phyloP scores from a whole-genome alignment of 1,140 invertebrate species.

The Physella acuta region DNA sequence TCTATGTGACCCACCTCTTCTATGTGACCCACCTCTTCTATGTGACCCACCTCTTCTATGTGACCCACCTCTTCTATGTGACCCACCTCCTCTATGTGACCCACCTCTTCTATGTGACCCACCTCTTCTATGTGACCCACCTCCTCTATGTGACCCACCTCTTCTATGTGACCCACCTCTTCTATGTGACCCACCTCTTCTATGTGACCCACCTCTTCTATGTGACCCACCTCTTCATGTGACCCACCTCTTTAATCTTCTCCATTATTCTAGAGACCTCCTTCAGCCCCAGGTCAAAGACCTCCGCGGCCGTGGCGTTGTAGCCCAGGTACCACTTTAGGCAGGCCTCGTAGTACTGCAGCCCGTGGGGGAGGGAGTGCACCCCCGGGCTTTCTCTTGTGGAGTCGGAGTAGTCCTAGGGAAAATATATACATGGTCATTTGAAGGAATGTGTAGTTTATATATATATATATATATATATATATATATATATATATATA shows the following conservation, averaged over 20 bases:
- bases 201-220: not conserved
- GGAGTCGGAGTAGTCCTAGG: constrained; percentile 43
- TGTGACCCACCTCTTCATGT: not conserved
- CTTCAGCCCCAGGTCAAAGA: constrained; percentile 55
- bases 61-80: no score
- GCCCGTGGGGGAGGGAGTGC: constrained; percentile 49
- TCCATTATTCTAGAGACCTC: constrained; percentile 56
- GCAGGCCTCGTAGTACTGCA: constrained; percentile 53
- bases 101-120: no score
- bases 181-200: not conserved
- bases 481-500: not conserved
- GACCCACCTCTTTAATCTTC: constrained; percentile 51
- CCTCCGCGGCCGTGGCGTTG: constrained; percentile 45
- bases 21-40: not conserved
- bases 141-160: no score
- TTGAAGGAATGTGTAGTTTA: no score
- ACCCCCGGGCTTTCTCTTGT: constrained; percentile 47
- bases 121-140: no score
- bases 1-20: not conserved
- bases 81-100: no score
- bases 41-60: not conserved
- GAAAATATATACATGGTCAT: no score
- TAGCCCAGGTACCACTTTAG: constrained; percentile 57
- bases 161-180: no score
- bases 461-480: no score